Base-by-base conservation (phyloP, 2,888 invertebrate genomes). In the Drosophila monieri region DNA sequence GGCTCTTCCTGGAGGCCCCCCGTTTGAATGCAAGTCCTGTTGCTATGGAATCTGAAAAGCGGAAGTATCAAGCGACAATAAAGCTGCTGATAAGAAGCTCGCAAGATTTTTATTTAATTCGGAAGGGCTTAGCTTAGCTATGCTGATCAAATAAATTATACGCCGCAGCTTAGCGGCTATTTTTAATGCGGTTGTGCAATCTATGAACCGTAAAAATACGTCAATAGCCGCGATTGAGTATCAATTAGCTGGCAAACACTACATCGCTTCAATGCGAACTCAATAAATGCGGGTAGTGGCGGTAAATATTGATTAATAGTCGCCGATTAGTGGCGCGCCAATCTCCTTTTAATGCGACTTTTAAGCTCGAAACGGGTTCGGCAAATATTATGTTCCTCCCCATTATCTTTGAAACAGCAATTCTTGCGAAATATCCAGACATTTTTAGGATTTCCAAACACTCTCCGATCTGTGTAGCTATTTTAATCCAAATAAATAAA, bases 181-280 rank as follows among this genome's bases (percentile, higher is more conserved):
- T 12, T 21, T 53, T 44, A 39, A 3, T 8, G 18, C 8, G 10
- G n/a, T 21, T 30, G 27, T 21, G 30, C 10, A 47, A 47, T 47
- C 30, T 57, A 60, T 57, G 46, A 57, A 15, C 46, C 37, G 27
- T 57, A 23, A n/a, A 12, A 15, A n/a, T 27, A 57, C 46, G 57
- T 46, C 57, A 56, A 46, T 39, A 23, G 58, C 57, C 8, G n/a
- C 12, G 21, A 47, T 47, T 41, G 30, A 61, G 47, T 58, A 61
- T 47, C 39, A 23, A n/a, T 58, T 58, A 61, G 23, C 23, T 61
- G 15, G 15, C 27, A 58, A 46, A 47, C 30, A 15, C 23, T 23
- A 27, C 30, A 55, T 39, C 15, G 37, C 14, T 12, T 21, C 18
- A 56, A 44, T 54, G 23, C 21, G 6, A 21, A 25, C 18, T 56